Evolutionary conservation across 2,888 invertebrate species (phyloP).

Genomic region (Mellilla xanthometata): DNA sequence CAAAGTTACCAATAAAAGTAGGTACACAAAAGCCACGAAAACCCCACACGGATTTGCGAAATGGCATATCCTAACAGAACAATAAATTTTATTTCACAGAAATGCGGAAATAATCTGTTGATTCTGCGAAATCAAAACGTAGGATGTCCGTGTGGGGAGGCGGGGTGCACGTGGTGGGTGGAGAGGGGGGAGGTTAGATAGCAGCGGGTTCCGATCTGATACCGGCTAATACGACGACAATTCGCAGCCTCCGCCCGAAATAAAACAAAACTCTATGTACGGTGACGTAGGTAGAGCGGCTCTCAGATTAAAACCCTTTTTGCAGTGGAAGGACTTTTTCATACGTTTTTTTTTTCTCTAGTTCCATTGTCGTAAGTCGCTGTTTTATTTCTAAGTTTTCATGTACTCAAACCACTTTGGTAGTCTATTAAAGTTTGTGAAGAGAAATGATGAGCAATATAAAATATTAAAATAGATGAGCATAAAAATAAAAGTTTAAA

Average conservation of each 20-base stretch:
- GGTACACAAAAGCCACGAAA: slow-evolving; percentile 1
- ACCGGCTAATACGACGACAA: slow-evolving; percentile 69
- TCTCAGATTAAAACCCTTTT: background rate
- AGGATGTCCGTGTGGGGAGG: slow-evolving; percentile 38
- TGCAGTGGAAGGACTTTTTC: too few relatives aligned
- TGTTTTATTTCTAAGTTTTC: too few relatives aligned
- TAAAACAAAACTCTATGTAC: slow-evolving; percentile 21
- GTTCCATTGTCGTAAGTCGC: too few relatives aligned
- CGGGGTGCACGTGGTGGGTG: slow-evolving; percentile 13
- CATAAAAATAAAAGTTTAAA: too few relatives aligned
- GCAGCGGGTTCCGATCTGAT: slow-evolving; percentile 56
- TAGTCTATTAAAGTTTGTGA: too few relatives aligned
- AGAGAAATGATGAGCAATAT: too few relatives aligned
- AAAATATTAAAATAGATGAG: too few relatives aligned
- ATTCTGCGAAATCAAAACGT: slow-evolving; percentile 41
- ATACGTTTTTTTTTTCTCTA: too few relatives aligned
- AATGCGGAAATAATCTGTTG: slow-evolving; percentile 34
- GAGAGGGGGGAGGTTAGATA: slow-evolving; percentile 31
- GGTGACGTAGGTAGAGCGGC: slow-evolving; percentile 11
- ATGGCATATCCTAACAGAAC: slow-evolving; percentile 16
- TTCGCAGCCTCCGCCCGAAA: slow-evolving; percentile 55
- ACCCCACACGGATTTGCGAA: slow-evolving; percentile 13
- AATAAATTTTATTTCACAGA: slow-evolving; percentile 24
- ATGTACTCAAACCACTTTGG: too few relatives aligned
- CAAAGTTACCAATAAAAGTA: too few relatives aligned